These are phyloP conservation scores for Sebastes iracundus DNA, from an alignment of 2,797 vertebrate genomes.

Conservation along the genomic window DNA sequence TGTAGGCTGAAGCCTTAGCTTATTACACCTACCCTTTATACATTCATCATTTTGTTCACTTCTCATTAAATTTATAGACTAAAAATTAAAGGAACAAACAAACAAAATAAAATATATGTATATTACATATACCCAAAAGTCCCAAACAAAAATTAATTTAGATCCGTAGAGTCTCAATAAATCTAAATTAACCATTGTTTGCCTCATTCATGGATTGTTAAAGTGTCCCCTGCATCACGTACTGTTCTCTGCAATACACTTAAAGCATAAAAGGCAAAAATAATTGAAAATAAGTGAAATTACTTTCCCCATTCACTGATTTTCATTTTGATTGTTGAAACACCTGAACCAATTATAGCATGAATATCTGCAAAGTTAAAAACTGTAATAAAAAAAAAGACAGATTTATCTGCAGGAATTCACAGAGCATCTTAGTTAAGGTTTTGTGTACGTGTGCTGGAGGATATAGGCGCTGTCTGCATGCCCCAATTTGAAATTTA, in stretches of 20 bases:
- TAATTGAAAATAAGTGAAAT: neutral
- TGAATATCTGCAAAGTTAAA: neutral
- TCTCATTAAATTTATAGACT: too few relatives aligned
- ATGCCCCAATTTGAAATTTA: neutral
- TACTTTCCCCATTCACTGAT: neutral
- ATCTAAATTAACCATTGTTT: too few relatives aligned
- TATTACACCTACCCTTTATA: too few relatives aligned
- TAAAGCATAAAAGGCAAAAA: neutral
- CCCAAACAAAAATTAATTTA: too few relatives aligned
- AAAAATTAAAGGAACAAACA: fast-evolving
- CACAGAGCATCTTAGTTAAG: neutral
- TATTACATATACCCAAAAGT: too few relatives aligned
- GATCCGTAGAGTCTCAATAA: neutral
- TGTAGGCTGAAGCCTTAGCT: too few relatives aligned
- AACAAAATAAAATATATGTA: fast-evolving
- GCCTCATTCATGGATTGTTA: neutral
- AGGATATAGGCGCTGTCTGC: neutral
- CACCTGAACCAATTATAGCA: neutral
- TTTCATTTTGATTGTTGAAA: neutral
- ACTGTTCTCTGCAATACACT: neutral
- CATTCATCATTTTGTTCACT: too few relatives aligned
- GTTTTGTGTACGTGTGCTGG: neutral
- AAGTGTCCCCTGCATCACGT: neutral
- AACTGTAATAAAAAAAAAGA: neutral
- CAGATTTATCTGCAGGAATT: neutral